These are phyloP conservation scores for Ophion ventricosus DNA, from an alignment of 2,888 invertebrate species.

Conservation along the genomic window DNA sequence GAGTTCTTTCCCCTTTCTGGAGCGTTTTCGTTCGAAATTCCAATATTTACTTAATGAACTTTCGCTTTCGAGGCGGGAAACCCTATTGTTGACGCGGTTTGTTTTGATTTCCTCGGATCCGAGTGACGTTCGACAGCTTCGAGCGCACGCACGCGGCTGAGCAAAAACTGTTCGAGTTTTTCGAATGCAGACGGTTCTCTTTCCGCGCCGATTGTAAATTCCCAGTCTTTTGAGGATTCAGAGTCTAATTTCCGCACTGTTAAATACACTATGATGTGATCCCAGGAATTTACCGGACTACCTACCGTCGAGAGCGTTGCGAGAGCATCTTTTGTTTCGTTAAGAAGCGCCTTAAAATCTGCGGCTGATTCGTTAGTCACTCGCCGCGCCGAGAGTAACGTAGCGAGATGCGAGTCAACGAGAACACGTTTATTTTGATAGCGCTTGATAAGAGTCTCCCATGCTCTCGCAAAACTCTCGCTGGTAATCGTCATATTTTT, in stretches of 20 bases:
- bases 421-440: constrained; percentile 66
- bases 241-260: constrained; percentile 32
- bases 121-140: constrained; percentile 32
- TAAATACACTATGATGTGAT: constrained; percentile 19
- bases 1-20: neutral
- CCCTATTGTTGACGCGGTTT: neutral
- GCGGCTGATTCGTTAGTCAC: constrained; percentile 14
- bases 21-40: neutral
- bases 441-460: constrained; percentile 52
- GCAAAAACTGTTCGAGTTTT: constrained; percentile 35
- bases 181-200: constrained; percentile 26
- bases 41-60: constrained; percentile 27
- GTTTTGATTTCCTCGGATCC: constrained; percentile 1
- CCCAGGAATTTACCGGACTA: constrained; percentile 17
- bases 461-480: no score
- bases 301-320: constrained; percentile 11
- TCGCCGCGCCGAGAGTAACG: constrained; percentile 38
- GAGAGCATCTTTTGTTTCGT: constrained; percentile 40
- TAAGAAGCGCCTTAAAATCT: constrained; percentile 43
- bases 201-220: constrained; percentile 28
- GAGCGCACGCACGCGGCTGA: constrained; percentile 34
- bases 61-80: neutral
- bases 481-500: no score
- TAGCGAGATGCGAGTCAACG: constrained; percentile 46
- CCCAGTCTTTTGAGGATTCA: constrained; percentile 41